Base-by-base conservation (phyloP, 2,113 vertebrate species). In the Amphilophus citrinellus region DNA sequence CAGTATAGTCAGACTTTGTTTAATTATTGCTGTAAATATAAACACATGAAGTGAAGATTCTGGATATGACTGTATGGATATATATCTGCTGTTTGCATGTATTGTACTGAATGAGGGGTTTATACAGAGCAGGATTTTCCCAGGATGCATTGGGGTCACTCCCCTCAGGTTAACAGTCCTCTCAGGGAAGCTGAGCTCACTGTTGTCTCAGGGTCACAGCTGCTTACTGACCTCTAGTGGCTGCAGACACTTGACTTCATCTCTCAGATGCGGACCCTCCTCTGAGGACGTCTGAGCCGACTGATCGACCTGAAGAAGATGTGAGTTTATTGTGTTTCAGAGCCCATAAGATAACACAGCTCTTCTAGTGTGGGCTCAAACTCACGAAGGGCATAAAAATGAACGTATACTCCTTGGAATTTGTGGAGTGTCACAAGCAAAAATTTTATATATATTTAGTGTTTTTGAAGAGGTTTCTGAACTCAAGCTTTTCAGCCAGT, bases 171-270 rank as follows among this genome's bases (percentile, higher is more conserved):
- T 32, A 13, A 53, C 24, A n/a, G 68, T n/a, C 27, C 10, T 73
- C 47, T 32, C 44, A 7, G 17, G 3, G 66, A 53, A 73, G 50
- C 24, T 53, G 66, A 73, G 66, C 66, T 32, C 44, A 50, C 30
- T 32, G 44, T 32, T 32, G 47, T 73, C 50, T 20, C 24, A 50
- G 18, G 58, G 24, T 65, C 32, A 56, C 65, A 87, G 86, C 82
- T 65, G 59, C 35, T 84, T 77, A 86, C 90, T 92, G 93, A 56
- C 92, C 92, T 89, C 94, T 95, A 88, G 91, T 93, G 95, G 85
- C 35, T n/a, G 7, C 10, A 57, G 30, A 35, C 13, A n/a, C 44
- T 27, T 20, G 18, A 50, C 15, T 71, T 71, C 6, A 1, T 20
- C 15, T 50, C 66, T 50, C 44, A 50, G 44, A 30, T 20, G 24